phyloP scores from a whole-genome alignment of 2,113 vertebrate genomes.

The Delphinus delphis region DNA sequence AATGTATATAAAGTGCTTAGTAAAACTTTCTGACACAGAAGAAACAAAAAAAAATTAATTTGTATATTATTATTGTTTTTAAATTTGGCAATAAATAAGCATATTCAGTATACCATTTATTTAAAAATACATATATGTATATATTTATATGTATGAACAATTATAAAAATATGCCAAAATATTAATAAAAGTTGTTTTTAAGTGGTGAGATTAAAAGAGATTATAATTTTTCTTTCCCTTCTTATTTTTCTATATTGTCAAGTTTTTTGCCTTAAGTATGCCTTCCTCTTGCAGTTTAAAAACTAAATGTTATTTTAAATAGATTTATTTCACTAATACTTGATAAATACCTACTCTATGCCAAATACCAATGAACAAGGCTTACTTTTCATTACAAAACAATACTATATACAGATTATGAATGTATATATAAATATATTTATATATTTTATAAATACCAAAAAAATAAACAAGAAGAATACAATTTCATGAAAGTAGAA shows the following conservation, averaged over 20 bases:
- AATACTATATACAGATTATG: not conserved
- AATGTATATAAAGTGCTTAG: not conserved
- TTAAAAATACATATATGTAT: not conserved
- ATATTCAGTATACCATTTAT: not conserved
- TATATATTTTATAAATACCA: not conserved
- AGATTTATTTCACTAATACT: not conserved
- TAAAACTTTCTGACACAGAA: not conserved
- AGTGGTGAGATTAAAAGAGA: not conserved
- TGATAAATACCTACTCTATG: not conserved
- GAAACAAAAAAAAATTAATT: not conserved
- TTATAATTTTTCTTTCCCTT: not conserved
- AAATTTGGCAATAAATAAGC: not conserved
- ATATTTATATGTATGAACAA: not conserved
- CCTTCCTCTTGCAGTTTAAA: not conserved
- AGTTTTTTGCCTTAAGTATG: not conserved
- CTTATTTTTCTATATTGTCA: not conserved
- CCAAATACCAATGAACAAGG: not conserved
- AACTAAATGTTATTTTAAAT: constrained; percentile 9
- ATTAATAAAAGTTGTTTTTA: not conserved
- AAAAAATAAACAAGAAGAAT: not conserved
- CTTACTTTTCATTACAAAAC: not conserved
- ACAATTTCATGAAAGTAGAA: not conserved
- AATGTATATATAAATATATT: not conserved
- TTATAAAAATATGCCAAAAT: not conserved
- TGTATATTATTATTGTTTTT: not conserved